A percentile compares a stretch with the other conserved stretches of the same genome.
Conservation (phyloP, 1,140 invertebrate genomes). For the Mamestra configurata region DNA sequence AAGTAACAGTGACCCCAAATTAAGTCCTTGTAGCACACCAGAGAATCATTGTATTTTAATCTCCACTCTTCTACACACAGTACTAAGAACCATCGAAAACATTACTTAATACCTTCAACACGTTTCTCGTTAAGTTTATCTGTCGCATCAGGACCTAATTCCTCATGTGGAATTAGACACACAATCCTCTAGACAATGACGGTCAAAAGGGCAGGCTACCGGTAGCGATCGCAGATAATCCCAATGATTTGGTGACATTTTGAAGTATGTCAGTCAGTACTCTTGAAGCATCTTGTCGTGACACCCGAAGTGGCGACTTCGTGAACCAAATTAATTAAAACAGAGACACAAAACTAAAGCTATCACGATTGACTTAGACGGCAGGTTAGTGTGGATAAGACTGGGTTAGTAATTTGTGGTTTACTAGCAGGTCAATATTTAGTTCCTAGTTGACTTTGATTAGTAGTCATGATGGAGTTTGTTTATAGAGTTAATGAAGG, state of each 20-base stretch:
- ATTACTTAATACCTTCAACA: slow-evolving; percentile 53
- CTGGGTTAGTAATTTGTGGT: slow-evolving; percentile 27
- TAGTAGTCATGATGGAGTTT: background rate
- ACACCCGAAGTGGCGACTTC: slow-evolving; percentile 85
- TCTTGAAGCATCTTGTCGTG: slow-evolving; percentile 80
- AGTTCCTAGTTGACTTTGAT: background rate
- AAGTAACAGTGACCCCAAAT: background rate
- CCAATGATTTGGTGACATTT: slow-evolving; percentile 85
- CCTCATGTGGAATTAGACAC: slow-evolving; percentile 51
- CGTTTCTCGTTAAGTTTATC: slow-evolving; percentile 52
- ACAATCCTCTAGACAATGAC: slow-evolving; percentile 61
- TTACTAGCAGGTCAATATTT: background rate
- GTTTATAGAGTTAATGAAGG: background rate
- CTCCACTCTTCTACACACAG: slow-evolving; percentile 15
- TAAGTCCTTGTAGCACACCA: background rate
- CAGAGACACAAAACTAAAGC: slow-evolving; percentile 84
- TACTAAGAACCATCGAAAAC: slow-evolving; percentile 43
- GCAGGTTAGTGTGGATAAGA: slow-evolving; percentile 75
- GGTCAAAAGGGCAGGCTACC: slow-evolving; percentile 62
- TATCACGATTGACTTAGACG: slow-evolving; percentile 83
- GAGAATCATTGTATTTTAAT: slow-evolving; percentile 14
- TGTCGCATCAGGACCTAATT: slow-evolving; percentile 47
- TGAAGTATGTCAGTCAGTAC: slow-evolving; percentile 85
- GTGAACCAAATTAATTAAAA: slow-evolving; percentile 88
- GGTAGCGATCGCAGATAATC: slow-evolving; percentile 76